Base-by-base conservation (phyloP, 2,113 vertebrate species). In the Oplegnathus fasciatus region DNA sequence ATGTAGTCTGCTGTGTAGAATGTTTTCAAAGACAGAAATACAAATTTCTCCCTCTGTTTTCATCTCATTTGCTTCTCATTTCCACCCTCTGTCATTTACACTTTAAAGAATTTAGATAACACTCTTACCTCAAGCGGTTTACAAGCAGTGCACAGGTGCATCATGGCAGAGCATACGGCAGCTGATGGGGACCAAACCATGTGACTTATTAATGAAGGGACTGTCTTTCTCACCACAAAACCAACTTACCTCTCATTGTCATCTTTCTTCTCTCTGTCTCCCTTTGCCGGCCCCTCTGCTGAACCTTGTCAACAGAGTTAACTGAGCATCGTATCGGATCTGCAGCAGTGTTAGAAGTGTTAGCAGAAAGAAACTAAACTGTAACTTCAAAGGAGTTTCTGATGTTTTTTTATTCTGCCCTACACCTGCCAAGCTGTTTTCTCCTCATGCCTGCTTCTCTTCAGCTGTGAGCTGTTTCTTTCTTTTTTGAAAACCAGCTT, bases 331-430 rank as follows among this genome's bases (percentile, higher is more conserved):
- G 14, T 44, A 69, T 86, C 13, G 20, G 34, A 86, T 84, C 26
- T 14, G 24, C 9, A 32, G 55, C 32, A 10, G 6, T 20, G 48
- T 50, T 6, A 20, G 34, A 71, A 32, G 32, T 14, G 68, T 80
- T 74, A 44, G 83, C 78, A 83, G 65, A 75, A 57, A 73, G 54
- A 83, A 85, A 73, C 68, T 60, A 80, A 85, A 79, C 46, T 69
- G 65, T 17, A 78, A 46, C 85, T 89, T 89, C 87, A 90, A 83
- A 90, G 83, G 22, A 15, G 18, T 70, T 73, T 86, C 42, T 75
- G 77, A 84, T 77, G 76, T 24, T 44, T 60, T 52, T 67, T 44
- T 15, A 13, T 14, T 0, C 37, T 79, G 61, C 24, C 74, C 73
- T 46, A 24, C 79, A 82, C 76, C 84, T 83, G 81, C 70, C 83